A percentile compares a stretch with the other conserved stretches of the same genome.
Conservation (phyloP, 2,113 vertebrate species). For the Tympanuchus pallidicinctus region DNA sequence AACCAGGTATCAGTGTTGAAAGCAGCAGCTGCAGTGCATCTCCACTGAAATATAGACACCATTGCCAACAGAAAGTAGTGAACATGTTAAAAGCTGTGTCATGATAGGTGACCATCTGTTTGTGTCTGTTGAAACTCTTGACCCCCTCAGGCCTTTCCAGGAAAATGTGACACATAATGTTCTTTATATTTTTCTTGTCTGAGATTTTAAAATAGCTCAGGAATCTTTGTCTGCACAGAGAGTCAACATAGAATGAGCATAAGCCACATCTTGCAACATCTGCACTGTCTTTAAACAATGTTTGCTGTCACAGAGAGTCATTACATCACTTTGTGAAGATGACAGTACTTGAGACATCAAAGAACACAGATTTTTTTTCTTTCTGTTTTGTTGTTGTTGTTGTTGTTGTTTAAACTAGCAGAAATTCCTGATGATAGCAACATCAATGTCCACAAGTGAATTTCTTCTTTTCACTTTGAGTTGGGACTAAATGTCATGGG, state of each 20-base stretch:
- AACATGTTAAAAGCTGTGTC: neutral
- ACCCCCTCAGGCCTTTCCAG: neutral
- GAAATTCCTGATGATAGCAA: neutral
- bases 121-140: neutral
- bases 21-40: neutral
- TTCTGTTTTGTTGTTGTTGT: neutral
- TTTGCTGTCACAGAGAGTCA: neutral
- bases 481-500: neutral
- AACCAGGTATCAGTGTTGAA: neutral
- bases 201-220: neutral
- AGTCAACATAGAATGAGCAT: neutral
- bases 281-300: neutral
- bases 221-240: neutral
- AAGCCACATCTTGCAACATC: neutral
- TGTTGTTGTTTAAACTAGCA: neutral
- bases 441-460: neutral
- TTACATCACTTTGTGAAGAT: neutral
- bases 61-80: neutral
- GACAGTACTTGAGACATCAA: neutral
- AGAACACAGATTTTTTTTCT: neutral
- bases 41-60: neutral
- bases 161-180: neutral
- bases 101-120: neutral
- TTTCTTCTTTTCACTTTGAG: neutral
- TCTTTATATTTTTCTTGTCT: neutral